Evolutionary conservation across 2,888 invertebrate species (phyloP).

Genomic region (Tribolium freemani): DNA sequence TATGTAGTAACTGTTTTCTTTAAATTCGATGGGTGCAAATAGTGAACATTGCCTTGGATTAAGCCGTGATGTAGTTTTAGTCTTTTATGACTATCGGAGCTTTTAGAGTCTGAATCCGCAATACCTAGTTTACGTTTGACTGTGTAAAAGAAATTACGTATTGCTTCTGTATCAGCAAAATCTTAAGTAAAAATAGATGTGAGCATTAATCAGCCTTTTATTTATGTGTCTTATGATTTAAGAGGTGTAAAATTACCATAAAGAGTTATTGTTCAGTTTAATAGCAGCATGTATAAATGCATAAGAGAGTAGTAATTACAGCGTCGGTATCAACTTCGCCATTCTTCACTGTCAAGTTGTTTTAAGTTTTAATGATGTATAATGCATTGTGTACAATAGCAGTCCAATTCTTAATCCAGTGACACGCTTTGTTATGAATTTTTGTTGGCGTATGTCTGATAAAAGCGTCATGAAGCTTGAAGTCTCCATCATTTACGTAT

Average conservation of each 20-base stretch:
- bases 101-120: too few species aligned
- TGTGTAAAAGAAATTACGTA: too few species aligned
- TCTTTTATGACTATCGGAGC: too few species aligned
- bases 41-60: too few species aligned
- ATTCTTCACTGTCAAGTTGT: slow-evolving; percentile 27
- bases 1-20: too few species aligned
- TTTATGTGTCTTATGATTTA: neutral
- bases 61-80: too few species aligned
- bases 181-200: too few species aligned
- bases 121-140: too few species aligned
- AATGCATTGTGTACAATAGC: slow-evolving; percentile 11
- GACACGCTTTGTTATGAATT: slow-evolving; percentile 13
- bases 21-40: too few species aligned
- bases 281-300: slow-evolving; percentile 21
- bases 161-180: too few species aligned
- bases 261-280: slow-evolving; percentile 1
- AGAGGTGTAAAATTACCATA: neutral
- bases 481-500: slow-evolving; percentile 24
- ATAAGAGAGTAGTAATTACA: slow-evolving; percentile 12
- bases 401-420: neutral
- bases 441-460: neutral
- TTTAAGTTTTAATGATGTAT: slow-evolving; percentile 18
- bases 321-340: slow-evolving; percentile 18
- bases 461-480: neutral
- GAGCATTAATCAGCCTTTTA: neutral